Conservation (phyloP, 1,140 invertebrate species). For the Aphelinus certus region DNA sequence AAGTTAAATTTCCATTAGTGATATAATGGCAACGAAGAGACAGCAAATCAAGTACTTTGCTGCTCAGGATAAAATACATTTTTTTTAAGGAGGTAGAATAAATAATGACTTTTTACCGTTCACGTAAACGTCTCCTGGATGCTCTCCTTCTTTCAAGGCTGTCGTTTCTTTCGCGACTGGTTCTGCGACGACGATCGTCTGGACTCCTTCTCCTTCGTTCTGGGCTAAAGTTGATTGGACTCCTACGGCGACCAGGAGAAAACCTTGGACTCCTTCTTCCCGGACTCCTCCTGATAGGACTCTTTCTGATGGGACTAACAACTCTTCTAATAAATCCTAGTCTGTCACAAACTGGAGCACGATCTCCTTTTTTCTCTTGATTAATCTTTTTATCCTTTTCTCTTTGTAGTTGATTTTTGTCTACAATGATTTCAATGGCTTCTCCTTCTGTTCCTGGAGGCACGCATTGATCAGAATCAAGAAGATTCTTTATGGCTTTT, state of each 20-base stretch:
- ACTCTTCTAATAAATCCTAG: conserved; percentile 47
- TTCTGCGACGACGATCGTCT: conserved; percentile 45
- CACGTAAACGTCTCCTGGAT: conserved; percentile 51
- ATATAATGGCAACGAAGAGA: too few relatives aligned
- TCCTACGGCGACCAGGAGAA: conserved; percentile 12
- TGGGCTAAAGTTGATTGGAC: conserved; percentile 44
- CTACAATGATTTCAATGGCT: conserved; percentile 57
- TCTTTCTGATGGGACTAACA: conserved; percentile 46
- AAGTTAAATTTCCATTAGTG: too few relatives aligned
- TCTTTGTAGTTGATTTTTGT: conserved; percentile 54
- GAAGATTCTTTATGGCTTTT: conserved; percentile 61
- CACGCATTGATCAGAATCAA: conserved; percentile 63
- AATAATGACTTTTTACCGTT: conserved; percentile 52
- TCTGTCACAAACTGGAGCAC: conserved; percentile 48
- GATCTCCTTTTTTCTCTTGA: conserved; percentile 38
- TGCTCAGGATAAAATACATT: too few relatives aligned
- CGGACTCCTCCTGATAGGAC: conserved; percentile 43
- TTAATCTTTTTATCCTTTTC: conserved; percentile 28
- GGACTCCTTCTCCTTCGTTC: conserved; percentile 47
- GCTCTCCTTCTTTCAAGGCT: conserved; percentile 53
- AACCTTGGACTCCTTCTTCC: conserved; percentile 44
- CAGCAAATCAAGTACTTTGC: too few relatives aligned
- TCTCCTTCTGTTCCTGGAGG: conserved; percentile 63
- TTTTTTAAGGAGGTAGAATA: not conserved
- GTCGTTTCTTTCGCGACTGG: conserved; percentile 51